A percentile compares a stretch with the other conserved stretches of the same genome.
Evolutionary conservation across 2,888 invertebrate genomes (phyloP).

Genomic region (Mesodorylaimus sp.): DNA sequence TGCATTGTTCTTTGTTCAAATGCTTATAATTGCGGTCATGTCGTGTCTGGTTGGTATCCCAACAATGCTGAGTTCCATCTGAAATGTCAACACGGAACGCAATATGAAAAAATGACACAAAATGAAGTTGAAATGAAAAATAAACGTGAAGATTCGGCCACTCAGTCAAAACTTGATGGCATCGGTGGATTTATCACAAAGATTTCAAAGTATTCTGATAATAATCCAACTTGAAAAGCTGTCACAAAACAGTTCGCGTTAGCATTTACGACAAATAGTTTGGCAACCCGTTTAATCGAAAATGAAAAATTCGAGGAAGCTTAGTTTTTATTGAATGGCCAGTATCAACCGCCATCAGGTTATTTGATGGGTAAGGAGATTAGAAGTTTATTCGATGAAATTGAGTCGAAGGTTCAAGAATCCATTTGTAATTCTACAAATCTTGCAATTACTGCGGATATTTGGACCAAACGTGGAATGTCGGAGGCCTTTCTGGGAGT

Average conservation of each 20-base stretch:
- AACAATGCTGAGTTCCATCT: too few relatives aligned
- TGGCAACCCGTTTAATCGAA: not conserved
- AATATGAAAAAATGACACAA: too few relatives aligned
- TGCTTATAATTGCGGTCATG: too few relatives aligned
- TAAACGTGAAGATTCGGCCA: too few relatives aligned
- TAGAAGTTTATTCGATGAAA: not conserved
- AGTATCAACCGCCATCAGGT: not conserved
- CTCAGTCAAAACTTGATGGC: too few relatives aligned
- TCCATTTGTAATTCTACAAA: not conserved
- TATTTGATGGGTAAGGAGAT: not conserved
- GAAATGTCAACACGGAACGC: too few relatives aligned
- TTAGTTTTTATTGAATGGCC: too few relatives aligned
- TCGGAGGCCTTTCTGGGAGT: not conserved
- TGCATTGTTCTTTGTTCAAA: too few relatives aligned
- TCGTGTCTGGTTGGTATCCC: too few relatives aligned
- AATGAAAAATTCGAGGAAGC: too few relatives aligned
- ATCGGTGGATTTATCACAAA: too few relatives aligned
- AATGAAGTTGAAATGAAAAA: too few relatives aligned
- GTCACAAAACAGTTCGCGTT: not conserved
- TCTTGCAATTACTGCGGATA: not conserved
- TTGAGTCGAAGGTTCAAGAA: not conserved
- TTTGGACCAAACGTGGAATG: not conserved
- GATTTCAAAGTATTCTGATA: not conserved
- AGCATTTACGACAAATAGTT: not conserved
- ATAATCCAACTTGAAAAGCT: not conserved